Conservation (phyloP, 1,140 invertebrate genomes). For the Zaprionus ghesquierei region DNA sequence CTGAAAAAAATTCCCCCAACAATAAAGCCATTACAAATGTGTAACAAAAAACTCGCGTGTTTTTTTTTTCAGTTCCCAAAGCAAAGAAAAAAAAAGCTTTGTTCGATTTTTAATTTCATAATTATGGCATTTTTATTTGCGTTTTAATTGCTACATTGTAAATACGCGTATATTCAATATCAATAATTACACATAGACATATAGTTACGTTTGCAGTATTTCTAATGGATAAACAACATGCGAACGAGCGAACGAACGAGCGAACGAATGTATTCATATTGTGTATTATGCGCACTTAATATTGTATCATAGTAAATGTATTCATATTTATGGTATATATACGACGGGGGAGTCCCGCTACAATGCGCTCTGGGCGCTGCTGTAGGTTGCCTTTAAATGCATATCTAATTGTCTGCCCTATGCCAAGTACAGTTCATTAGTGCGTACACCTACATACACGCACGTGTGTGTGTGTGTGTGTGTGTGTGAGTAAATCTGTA, state of each 20-base stretch:
- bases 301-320: conserved; percentile 30
- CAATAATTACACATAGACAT: conserved; percentile 80
- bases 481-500: conserved; percentile 31
- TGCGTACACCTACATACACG: conserved; percentile 30
- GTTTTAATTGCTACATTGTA: conserved; percentile 78
- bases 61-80: too few relatives aligned
- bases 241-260: too few relatives aligned
- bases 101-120: conserved; percentile 59
- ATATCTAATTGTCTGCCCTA: conserved; percentile 59
- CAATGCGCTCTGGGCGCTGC: too few relatives aligned
- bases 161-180: conserved; percentile 76
- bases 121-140: conserved; percentile 79
- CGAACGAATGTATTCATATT: conserved; percentile 41
- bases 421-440: conserved; percentile 60
- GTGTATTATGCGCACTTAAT: conserved; percentile 33
- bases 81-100: background rate
- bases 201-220: conserved; percentile 51
- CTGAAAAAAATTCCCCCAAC: background rate
- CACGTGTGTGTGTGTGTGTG: background rate
- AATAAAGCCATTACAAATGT: background rate
- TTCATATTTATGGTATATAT: conserved; percentile 22
- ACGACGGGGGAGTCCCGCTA: too few relatives aligned
- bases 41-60: background rate
- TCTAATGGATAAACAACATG: conserved; percentile 71
- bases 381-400: conserved; percentile 29